phyloP scores from a whole-genome alignment of 2,888 invertebrate species.

The Halictus quadricinctus region DNA sequence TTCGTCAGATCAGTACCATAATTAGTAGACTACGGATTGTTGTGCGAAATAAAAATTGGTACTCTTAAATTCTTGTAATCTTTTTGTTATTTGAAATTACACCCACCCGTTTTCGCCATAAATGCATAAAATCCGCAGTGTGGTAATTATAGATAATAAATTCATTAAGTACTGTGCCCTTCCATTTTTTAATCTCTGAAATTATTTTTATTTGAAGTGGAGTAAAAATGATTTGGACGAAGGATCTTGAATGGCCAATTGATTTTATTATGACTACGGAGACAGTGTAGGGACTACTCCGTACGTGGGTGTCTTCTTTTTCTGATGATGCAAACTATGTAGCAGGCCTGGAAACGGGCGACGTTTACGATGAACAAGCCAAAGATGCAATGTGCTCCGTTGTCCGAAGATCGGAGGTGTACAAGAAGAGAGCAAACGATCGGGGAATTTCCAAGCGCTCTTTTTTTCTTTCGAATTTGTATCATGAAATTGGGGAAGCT shows the following conservation, averaged over 20 bases:
- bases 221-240: neutral
- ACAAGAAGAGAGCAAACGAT: neutral
- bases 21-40: neutral
- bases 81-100: neutral
- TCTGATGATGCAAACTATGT: neutral
- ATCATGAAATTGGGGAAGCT: neutral
- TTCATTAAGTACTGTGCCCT: neutral
- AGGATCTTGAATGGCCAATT: neutral
- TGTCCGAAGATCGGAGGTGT: conserved; percentile 25
- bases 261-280: neutral
- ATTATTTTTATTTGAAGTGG: conserved; percentile 3
- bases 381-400: conserved; percentile 57
- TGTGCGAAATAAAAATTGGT: neutral
- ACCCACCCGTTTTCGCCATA: too few species aligned
- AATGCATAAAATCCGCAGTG: neutral
- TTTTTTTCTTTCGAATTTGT: neutral
- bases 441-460: conserved; percentile 26
- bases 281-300: conserved; percentile 17
- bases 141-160: neutral
- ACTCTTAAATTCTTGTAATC: neutral
- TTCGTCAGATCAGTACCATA: neutral
- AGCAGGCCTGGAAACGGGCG: conserved; percentile 18
- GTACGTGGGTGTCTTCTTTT: conserved; percentile 14
- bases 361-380: conserved; percentile 54
- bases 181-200: neutral